These are phyloP conservation scores for Phaethornis superciliosus DNA, from an alignment of 2,113 vertebrate species.

Conservation along the genomic window DNA sequence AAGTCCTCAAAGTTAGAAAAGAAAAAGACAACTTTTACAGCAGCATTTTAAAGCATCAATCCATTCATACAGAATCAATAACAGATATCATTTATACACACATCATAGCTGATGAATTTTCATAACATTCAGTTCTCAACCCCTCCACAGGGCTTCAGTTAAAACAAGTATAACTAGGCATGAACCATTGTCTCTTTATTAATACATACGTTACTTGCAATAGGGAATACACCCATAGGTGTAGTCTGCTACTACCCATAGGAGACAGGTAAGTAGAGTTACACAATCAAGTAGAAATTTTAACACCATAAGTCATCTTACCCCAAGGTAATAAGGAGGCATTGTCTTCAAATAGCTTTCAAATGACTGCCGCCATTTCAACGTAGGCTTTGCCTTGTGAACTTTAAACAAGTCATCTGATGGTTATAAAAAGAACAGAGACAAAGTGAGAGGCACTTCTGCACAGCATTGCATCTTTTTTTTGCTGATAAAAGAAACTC, in stretches of 20 bases:
- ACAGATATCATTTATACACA: neutral
- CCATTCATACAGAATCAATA: neutral
- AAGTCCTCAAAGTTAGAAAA: neutral
- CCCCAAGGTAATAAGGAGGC: slow-evolving; percentile 97
- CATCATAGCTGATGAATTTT: neutral
- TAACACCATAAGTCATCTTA: slow-evolving; percentile 67
- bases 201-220: neutral
- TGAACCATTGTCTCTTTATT: neutral
- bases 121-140: neutral
- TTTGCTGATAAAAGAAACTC: neutral
- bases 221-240: neutral
- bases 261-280: neutral
- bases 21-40: neutral
- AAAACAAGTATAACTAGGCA: neutral
- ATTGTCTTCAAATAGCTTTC: slow-evolving; percentile 98
- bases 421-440: neutral
- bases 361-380: slow-evolving; percentile 97
- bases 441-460: neutral
- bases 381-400: slow-evolving; percentile 93
- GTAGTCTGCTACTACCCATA: too few species aligned
- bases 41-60: neutral
- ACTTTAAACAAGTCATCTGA: slow-evolving; percentile 97
- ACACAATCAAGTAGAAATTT: neutral
- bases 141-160: neutral
- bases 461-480: neutral